Base-by-base conservation (phyloP, 1,140 invertebrate species). In the Drosophila virilis region DNA sequence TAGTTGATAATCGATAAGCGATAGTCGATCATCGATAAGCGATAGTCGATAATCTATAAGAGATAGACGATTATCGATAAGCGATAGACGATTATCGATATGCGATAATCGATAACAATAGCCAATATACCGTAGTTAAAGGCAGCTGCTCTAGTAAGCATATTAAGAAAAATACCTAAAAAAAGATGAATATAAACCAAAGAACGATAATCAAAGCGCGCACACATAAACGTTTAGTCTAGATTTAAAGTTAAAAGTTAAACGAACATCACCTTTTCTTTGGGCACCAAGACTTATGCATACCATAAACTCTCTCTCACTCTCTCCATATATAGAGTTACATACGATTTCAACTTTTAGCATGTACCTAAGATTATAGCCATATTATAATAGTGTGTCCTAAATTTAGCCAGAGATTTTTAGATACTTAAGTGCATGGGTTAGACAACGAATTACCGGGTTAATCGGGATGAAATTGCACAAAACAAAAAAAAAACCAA, bases 401-500 rank as follows among this genome's bases (percentile, higher is more conserved):
- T n/a, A 51, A n/a, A 50, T n/a, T 33, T 6, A 40, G 10, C 38
- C 6, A 51, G 8, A 48, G 17, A 28, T 33, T 59, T 59, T 46
- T 59, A 65, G 50, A 65, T 51, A 43, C 1, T 9, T 74, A 74
- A 64, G 58, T 60, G 57, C 55, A 70, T 86, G 83, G 82, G 83
- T 88, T 86, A 88, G 78, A 86, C 79, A 86, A 88, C 79, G 78
- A 88, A 88, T 83, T 74, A 73, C 73, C 62, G 72, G 61, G 79
- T 59, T 45, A 65, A 64, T 61, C 48, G 77, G 79, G 71, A 80
- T 68, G 69, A 65, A 74, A 45, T 51, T 80, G 22, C 22, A 28
- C 22, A 28, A 28, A 59, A 70, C 60, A 77, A n/a, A n/a, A n/a
- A n/a, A 17, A 1, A 61, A 54, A 62, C 69, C 43, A 32, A 60